Evolutionary conservation across 2,797 vertebrate species (phyloP).

Genomic region (Huso huso): DNA sequence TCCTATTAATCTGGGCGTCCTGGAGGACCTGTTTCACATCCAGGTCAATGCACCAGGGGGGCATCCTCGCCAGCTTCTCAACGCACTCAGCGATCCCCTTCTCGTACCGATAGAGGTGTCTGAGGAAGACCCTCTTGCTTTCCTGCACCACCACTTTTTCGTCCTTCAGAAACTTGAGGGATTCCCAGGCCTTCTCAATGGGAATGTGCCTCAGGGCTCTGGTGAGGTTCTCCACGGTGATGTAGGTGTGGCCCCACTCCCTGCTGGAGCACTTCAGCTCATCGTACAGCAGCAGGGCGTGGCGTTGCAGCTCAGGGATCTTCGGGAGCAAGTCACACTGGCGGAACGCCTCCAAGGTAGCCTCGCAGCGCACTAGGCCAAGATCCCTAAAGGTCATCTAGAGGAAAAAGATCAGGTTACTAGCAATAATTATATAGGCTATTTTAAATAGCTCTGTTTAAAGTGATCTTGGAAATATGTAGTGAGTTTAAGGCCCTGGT

Average conservation of each 20-base stretch:
- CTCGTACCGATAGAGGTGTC: constrained; percentile 56
- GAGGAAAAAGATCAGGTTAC: constrained; percentile 21
- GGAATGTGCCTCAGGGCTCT: constrained; percentile 26
- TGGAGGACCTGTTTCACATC: constrained; percentile 49
- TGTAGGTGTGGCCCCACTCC: constrained; percentile 60
- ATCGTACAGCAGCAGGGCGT: constrained; percentile 57
- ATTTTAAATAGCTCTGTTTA: too few species aligned
- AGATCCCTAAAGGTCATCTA: constrained; percentile 60
- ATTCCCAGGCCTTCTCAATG: constrained; percentile 42
- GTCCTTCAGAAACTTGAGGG: constrained; percentile 58
- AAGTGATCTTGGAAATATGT: too few species aligned
- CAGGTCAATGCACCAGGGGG: constrained; percentile 43
- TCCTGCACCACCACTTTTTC: constrained; percentile 45
- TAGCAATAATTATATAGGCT: too few species aligned
- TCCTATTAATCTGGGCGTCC: neutral
- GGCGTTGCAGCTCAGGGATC: constrained; percentile 51
- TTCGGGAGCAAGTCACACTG: constrained; percentile 47
- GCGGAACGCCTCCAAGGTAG: constrained; percentile 44
- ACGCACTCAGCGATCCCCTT: constrained; percentile 50
- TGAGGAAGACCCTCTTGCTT: constrained; percentile 45
- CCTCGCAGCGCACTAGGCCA: constrained; percentile 55
- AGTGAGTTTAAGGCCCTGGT: neutral
- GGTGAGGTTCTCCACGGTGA: constrained; percentile 43
- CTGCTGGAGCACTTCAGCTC: constrained; percentile 52
- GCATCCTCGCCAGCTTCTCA: constrained; percentile 31